A percentile compares a stretch with the other conserved stretches of the same genome.
Conservation (phyloP, 2,113 vertebrate genomes). For the Syngnathoides biaculeatus region DNA sequence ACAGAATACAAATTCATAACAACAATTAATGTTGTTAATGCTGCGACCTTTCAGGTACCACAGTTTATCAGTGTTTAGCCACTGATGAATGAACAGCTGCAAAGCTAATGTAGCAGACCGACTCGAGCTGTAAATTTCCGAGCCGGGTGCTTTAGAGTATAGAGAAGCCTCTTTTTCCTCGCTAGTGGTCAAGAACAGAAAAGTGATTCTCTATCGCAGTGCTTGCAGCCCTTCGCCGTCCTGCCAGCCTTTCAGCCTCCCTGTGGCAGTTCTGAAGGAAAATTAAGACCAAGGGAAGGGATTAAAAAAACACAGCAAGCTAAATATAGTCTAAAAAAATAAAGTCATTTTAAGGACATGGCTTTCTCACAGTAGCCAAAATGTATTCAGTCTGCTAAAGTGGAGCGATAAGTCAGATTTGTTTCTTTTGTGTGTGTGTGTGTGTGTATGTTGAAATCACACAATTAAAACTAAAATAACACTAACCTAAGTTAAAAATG, state of each 20-base stretch:
- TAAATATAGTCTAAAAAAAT: constrained; percentile 12
- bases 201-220: constrained; percentile 70
- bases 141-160: constrained; percentile 67
- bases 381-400: neutral
- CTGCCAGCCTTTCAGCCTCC: constrained; percentile 33
- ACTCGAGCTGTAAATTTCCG: constrained; percentile 63
- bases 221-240: constrained; percentile 53
- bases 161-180: constrained; percentile 61
- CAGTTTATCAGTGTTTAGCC: neutral
- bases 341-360: neutral
- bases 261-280: constrained; percentile 46
- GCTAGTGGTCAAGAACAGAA: constrained; percentile 70
- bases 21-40: neutral
- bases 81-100: neutral
- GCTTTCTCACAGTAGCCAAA: neutral
- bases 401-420: neutral
- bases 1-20: neutral
- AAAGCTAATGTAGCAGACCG: neutral
- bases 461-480: neutral
- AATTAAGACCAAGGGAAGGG: constrained; percentile 28
- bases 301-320: constrained; percentile 19
- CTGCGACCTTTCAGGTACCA: neutral
- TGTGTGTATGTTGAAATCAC: no score
- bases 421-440: neutral
- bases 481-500: neutral